These are phyloP conservation scores for Tokudaia tokunoshimensis DNA, from an alignment of 2,797 vertebrate species.

Conservation along the genomic window DNA sequence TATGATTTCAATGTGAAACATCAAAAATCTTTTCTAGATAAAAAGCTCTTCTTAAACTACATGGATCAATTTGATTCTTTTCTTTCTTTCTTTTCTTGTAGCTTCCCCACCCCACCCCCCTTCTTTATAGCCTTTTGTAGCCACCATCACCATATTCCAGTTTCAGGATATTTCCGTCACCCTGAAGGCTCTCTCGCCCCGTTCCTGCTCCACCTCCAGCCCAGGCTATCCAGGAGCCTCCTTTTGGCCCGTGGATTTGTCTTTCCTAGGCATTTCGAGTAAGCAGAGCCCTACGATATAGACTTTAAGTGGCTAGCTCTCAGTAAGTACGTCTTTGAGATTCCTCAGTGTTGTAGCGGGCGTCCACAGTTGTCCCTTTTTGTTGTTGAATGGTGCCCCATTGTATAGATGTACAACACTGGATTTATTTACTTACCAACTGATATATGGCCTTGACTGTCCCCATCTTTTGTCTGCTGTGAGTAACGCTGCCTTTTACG, in stretches of 20 bases:
- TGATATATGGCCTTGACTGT: neutral
- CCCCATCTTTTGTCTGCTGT: neutral
- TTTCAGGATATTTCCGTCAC: constrained; percentile 6
- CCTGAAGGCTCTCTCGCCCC: neutral
- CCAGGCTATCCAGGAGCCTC: neutral
- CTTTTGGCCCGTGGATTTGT: neutral
- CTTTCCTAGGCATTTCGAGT: constrained; percentile 61
- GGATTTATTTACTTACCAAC: neutral
- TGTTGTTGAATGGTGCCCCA: neutral
- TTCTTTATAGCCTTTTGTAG: neutral
- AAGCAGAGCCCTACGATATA: neutral
- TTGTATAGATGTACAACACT: neutral
- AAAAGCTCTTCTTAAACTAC: constrained; percentile 9
- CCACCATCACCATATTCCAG: neutral
- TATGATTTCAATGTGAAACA: constrained; percentile 27
- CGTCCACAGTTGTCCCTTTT: neutral
- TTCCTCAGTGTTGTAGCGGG: neutral
- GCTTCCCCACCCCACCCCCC: no score
- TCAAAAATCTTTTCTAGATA: neutral
- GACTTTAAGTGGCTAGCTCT: neutral
- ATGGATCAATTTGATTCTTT: neutral
- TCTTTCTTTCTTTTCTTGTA: no score
- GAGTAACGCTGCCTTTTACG: neutral
- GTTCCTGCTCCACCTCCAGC: neutral
- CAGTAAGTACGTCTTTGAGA: neutral